These are phyloP conservation scores for Dicyrtomina minuta DNA, from an alignment of 2,888 invertebrate genomes.

Conservation along the genomic window DNA sequence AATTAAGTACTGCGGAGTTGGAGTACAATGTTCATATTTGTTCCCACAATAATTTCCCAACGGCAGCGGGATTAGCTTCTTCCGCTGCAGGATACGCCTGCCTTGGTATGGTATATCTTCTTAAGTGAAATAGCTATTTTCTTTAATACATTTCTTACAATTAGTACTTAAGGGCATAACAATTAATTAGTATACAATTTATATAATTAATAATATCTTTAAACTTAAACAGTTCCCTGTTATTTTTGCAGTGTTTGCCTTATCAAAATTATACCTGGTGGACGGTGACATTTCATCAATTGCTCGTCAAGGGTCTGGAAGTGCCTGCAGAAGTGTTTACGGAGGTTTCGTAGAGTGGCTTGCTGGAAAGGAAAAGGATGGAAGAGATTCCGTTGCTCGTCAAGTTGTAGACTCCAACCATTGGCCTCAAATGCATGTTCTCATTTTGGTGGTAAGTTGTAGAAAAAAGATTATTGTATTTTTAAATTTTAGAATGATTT, in stretches of 20 bases:
- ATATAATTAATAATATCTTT: too few species aligned
- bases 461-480: background rate
- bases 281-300: constrained; percentile 72
- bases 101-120: constrained; percentile 61
- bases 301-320: constrained; percentile 88
- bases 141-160: too few species aligned
- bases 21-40: constrained; percentile 66
- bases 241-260: constrained; percentile 66
- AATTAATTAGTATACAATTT: too few species aligned
- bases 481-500: background rate
- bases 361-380: constrained; percentile 67
- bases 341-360: constrained; percentile 96
- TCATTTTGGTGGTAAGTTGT: constrained; percentile 77
- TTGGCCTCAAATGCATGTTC: constrained; percentile 87
- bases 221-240: too few species aligned
- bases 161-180: too few species aligned
- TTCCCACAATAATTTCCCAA: constrained; percentile 96
- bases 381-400: constrained; percentile 74
- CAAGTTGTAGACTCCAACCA: constrained; percentile 72
- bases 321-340: constrained; percentile 90
- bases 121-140: background rate
- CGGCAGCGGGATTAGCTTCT: constrained; percentile 95
- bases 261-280: constrained; percentile 72
- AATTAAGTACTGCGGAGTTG: constrained; percentile 37
- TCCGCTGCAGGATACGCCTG: constrained; percentile 98